Conservation (phyloP, 2,797 vertebrate genomes). For the Dendrocincla tyrannina region DNA sequence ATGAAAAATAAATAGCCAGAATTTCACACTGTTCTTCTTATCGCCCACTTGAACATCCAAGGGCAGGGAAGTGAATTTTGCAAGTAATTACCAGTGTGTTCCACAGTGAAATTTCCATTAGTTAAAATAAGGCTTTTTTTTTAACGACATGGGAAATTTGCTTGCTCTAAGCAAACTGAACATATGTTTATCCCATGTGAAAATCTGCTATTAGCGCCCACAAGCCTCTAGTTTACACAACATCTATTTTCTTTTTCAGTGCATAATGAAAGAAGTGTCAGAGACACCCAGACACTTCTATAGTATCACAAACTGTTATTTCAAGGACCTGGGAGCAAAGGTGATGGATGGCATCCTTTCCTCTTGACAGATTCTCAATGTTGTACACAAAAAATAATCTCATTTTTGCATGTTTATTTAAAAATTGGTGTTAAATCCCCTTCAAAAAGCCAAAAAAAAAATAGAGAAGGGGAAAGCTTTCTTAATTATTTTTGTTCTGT, state of each 20-base stretch:
- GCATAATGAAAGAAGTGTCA: conserved; percentile 31
- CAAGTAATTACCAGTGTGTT: not conserved
- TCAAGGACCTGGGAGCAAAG: not conserved
- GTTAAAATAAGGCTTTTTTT: not conserved
- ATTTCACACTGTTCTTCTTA: not conserved
- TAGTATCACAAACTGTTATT: not conserved
- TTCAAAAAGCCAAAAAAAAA: conserved; percentile 13
- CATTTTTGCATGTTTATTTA: not conserved
- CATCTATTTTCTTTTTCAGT: conserved; percentile 47
- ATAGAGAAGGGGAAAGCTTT: not conserved
- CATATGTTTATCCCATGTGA: conserved; percentile 65
- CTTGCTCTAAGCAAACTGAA: conserved; percentile 48
- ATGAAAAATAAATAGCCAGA: not conserved
- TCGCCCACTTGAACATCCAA: not conserved
- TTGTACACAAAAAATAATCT: not conserved
- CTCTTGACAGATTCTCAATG: not conserved
- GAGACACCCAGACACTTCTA: not conserved
- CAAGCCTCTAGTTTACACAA: conserved; percentile 57
- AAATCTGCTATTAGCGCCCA: conserved; percentile 55
- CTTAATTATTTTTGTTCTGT: not conserved
- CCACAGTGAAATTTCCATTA: conserved; percentile 10
- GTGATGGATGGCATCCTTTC: fast-evolving
- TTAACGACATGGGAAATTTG: not conserved
- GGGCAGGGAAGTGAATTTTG: not conserved
- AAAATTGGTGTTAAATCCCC: not conserved